phyloP scores from a whole-genome alignment of 1,140 invertebrate genomes.

The Drosophila oshimai region DNA sequence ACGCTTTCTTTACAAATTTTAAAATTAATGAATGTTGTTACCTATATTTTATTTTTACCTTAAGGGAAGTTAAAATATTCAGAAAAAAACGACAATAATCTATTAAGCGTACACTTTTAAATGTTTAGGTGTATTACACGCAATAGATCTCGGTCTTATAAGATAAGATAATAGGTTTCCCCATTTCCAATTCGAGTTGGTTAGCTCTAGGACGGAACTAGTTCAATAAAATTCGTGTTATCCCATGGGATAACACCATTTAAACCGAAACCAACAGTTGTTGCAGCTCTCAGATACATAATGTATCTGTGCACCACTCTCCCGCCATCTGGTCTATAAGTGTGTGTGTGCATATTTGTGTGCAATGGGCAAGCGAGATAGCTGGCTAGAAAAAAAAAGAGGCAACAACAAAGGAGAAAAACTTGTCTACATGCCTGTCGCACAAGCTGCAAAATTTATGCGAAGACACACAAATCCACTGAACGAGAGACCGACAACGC shows the following conservation, averaged over 20 bases:
- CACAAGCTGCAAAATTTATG: slow-evolving; percentile 82
- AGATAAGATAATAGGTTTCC: neutral
- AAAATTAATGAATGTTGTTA: no score
- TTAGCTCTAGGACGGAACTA: slow-evolving; percentile 6
- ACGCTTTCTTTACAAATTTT: no score
- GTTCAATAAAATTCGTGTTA: slow-evolving; percentile 8
- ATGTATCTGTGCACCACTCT: slow-evolving; percentile 13
- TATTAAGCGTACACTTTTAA: no score
- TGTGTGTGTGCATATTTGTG: slow-evolving; percentile 5
- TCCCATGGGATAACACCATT: slow-evolving; percentile 4
- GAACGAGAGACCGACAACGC: slow-evolving; percentile 76
- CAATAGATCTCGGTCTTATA: neutral
- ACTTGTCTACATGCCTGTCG: slow-evolving; percentile 75
- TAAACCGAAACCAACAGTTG: slow-evolving; percentile 4
- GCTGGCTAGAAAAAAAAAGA: slow-evolving; percentile 36
- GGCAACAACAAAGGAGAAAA: slow-evolving; percentile 41
- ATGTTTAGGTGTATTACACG: neutral
- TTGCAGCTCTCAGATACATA: slow-evolving; percentile 39
- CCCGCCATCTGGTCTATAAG: slow-evolving; percentile 5
- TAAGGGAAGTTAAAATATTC: no score
- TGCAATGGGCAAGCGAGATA: slow-evolving; percentile 25
- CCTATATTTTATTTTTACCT: no score
- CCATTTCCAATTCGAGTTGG: neutral
- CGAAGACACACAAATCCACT: slow-evolving; percentile 82
- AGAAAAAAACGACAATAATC: no score